Evolutionary conservation across 2,888 invertebrate genomes (phyloP).

Genomic region (Tipula vernalis): DNA sequence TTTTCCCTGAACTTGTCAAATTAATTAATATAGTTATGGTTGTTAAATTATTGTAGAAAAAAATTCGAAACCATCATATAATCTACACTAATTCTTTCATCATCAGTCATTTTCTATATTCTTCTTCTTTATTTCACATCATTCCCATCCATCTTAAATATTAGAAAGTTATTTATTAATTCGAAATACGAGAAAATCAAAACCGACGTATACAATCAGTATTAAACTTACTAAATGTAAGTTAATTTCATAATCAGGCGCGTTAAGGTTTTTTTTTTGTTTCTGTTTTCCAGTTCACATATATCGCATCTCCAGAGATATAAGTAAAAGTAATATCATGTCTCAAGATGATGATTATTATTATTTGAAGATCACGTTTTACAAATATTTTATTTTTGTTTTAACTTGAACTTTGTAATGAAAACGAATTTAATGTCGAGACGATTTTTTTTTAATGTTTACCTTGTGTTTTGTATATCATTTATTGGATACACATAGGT

Average conservation of each 20-base stretch:
- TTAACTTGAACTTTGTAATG: neutral
- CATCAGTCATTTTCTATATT: neutral
- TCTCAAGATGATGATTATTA: neutral
- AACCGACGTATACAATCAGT: neutral
- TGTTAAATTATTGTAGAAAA: no score
- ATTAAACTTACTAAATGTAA: neutral
- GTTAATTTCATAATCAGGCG: neutral
- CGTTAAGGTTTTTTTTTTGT: neutral
- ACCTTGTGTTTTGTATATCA: neutral
- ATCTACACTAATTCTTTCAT: neutral
- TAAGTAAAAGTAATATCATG: neutral
- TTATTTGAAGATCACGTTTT: neutral
- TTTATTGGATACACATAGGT: no score
- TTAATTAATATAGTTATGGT: no score
- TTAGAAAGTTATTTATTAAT: neutral
- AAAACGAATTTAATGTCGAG: neutral
- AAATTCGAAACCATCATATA: neutral
- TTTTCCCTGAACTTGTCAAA: no score
- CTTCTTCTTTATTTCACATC: neutral
- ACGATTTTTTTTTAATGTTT: neutral
- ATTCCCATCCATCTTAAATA: neutral
- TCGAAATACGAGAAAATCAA: neutral
- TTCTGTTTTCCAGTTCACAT: neutral
- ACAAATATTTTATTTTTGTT: neutral
- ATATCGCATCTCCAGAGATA: neutral